Percentiles rank a stretch among this genome's conserved stretches.
Evolutionary conservation across 2,113 vertebrate species (phyloP).

Genomic region (Phodopus roborovskii): DNA sequence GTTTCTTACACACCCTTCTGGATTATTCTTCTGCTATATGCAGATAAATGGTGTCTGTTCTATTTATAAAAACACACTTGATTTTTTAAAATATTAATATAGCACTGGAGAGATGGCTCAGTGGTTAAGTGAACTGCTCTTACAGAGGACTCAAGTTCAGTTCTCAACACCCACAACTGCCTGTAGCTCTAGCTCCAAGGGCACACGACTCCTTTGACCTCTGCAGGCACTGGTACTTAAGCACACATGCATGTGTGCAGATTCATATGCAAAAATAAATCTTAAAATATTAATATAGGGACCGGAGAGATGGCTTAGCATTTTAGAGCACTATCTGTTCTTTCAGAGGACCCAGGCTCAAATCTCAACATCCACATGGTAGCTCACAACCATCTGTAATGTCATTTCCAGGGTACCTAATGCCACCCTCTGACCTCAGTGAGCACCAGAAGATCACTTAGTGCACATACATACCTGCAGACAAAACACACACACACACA

Average conservation of each 20-base stretch:
- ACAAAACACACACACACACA: not conserved
- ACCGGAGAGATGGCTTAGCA: not conserved
- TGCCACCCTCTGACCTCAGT: not conserved
- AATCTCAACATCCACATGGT: not conserved
- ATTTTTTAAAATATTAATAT: not conserved
- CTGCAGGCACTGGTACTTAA: not conserved
- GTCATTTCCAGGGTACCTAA: not conserved
- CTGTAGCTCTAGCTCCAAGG: not conserved
- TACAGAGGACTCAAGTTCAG: not conserved
- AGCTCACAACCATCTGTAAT: not conserved
- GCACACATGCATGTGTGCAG: not conserved
- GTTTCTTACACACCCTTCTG: not conserved
- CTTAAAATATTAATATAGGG: not conserved
- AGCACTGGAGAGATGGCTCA: not conserved
- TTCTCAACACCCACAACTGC: not conserved
- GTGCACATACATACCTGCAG: not conserved
- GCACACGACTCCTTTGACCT: not conserved
- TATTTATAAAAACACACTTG: not conserved
- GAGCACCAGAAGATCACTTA: not conserved
- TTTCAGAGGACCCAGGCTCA: not conserved
- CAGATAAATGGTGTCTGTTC: not conserved
- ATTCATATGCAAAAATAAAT: not conserved
- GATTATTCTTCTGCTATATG: not conserved
- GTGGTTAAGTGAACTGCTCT: not conserved
- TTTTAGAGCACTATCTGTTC: not conserved